Evolutionary conservation across 2,888 invertebrate genomes (phyloP).

Genomic region (Serripes groenlandicus): DNA sequence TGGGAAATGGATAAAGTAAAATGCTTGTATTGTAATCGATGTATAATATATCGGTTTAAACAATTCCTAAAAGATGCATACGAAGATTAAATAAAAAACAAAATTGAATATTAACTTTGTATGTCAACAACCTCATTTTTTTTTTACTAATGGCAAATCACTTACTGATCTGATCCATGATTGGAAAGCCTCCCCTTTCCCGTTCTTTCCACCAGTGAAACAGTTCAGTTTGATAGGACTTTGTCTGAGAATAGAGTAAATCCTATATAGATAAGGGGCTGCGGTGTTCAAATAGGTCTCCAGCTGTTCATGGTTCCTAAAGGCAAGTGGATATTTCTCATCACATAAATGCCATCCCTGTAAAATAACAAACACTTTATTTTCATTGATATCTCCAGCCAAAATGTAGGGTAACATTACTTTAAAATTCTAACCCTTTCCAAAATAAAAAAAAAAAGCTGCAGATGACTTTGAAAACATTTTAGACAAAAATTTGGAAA

Average conservation of each 20-base stretch:
- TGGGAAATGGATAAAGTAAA: not conserved
- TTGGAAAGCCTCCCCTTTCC: slow-evolving; percentile 72
- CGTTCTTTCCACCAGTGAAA: slow-evolving; percentile 64
- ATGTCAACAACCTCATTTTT: not conserved
- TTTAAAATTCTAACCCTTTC: too few relatives aligned
- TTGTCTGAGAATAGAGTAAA: slow-evolving; percentile 78
- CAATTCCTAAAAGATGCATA: too few relatives aligned
- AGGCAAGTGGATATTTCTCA: slow-evolving; percentile 68
- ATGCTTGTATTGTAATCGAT: not conserved
- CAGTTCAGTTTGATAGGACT: slow-evolving; percentile 79
- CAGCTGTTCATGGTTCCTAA: slow-evolving; percentile 72
- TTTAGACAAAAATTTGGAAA: too few relatives aligned
- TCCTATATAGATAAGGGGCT: slow-evolving; percentile 76
- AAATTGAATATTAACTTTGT: not conserved
- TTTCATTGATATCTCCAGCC: too few relatives aligned
- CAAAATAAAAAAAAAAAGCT: too few relatives aligned
- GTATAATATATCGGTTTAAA: too few relatives aligned
- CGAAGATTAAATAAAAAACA: too few relatives aligned
- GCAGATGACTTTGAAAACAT: too few relatives aligned
- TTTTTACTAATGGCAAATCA: not conserved
- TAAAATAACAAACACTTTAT: slow-evolving; percentile 5
- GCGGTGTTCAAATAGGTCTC: slow-evolving; percentile 69
- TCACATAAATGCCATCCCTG: slow-evolving; percentile 81
- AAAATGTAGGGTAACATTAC: too few relatives aligned
- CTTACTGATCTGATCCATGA: slow-evolving; percentile 75